Evolutionary conservation across 2,113 vertebrate species (phyloP), one percentile per base, ranked within the genome.

Genomic region (Platycercus adscitus): DNA sequence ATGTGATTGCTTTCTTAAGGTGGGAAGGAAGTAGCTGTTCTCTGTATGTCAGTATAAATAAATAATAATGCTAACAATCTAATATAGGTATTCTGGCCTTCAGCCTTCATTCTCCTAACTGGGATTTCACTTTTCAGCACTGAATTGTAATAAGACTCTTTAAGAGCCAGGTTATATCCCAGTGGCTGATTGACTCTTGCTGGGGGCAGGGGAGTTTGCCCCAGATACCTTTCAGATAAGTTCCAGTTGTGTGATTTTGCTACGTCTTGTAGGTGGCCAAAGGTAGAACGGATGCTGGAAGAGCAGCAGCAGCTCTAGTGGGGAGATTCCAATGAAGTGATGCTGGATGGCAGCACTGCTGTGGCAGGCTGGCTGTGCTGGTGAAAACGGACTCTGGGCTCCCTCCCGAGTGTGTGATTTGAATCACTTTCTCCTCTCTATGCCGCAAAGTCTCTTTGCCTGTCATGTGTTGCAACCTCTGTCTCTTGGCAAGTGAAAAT

Each of bases 341-440:
- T 0, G 2, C 50, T 73, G 91, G 14, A 0, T 1, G 56, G 50
- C 44, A n/a, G 56, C 16, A 10, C 43, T 43, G 46, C 17, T 0
- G 5, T 1, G 2, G 7, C 14, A 4, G 33, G 39, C 65, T 68
- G 46, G 9, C 28, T 41, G 8, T 35, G 28, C 83, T 80, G 75
- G 10, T 86, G 82, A 7, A 7, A 43, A 41, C 6, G 21, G 13
- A 5, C 44, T 43, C 83, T 60, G 70, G 73, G 47, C n/a, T 87
- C 16, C 58, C 46, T 25, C 17, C 24, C 6, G 18, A 61, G 61
- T 0, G 0, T 31, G 39, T 9, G 61, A 20, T 46, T 92, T 72
- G 31, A 28, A 82, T 73, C 1, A 23, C 49, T 81, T 70, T 66
- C 69, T 37, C 10, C 18, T 60, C 71, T 49, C 21, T 29, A 2